A percentile compares a stretch with the other conserved stretches of the same genome.
These are phyloP conservation scores for Proterorhinus semilunaris DNA, from an alignment of 2,113 vertebrate species.

Conservation along the genomic window DNA sequence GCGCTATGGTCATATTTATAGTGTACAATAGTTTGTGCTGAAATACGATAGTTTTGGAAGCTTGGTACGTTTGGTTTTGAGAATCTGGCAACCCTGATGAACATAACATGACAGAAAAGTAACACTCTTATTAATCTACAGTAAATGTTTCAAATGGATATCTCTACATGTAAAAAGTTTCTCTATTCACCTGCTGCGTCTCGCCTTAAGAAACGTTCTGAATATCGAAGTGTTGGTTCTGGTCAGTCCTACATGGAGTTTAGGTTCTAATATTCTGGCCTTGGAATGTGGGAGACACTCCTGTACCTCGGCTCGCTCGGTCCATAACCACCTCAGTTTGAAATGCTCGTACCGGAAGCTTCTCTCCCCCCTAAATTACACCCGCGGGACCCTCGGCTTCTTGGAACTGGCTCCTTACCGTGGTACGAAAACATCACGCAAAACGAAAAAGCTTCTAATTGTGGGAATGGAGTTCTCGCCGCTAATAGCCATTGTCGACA, in stretches of 20 bases:
- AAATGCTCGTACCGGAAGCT: conserved; percentile 2
- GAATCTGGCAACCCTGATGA: too few relatives aligned
- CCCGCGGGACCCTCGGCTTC: background rate
- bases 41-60: too few relatives aligned
- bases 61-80: too few relatives aligned
- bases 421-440: background rate
- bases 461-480: background rate
- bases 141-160: background rate
- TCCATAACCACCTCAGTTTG: background rate
- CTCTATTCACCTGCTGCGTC: too few relatives aligned
- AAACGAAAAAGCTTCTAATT: background rate
- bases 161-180: background rate
- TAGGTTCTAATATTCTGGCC: background rate
- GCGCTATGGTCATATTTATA: too few relatives aligned
- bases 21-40: too few relatives aligned
- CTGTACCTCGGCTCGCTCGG: background rate
- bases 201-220: too few relatives aligned
- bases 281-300: background rate
- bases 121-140: too few relatives aligned
- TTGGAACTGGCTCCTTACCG: background rate
- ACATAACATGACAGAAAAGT: too few relatives aligned
- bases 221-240: too few relatives aligned
- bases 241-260: too few relatives aligned
- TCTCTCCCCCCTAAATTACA: background rate
- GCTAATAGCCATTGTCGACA: background rate